phyloP scores from a whole-genome alignment of 2,113 vertebrate genomes.

The Ophthalmolycus amberensis region DNA sequence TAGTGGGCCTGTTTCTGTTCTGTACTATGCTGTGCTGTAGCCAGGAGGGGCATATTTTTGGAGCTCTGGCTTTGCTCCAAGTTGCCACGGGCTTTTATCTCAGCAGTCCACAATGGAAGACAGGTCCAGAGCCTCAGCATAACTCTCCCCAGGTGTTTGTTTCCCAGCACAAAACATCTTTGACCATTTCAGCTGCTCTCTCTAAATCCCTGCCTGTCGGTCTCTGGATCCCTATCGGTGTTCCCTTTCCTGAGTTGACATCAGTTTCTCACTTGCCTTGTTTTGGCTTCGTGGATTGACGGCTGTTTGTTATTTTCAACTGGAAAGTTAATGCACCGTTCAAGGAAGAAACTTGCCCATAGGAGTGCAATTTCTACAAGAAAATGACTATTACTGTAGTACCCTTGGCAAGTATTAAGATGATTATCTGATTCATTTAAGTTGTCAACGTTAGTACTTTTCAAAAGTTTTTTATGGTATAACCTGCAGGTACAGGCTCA shows the following conservation, averaged over 20 bases:
- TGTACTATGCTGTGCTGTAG: conserved; percentile 22
- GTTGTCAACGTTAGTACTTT: not conserved
- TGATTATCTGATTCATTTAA: not conserved
- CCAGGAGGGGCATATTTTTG: conserved; percentile 41
- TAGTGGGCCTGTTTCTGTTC: conserved; percentile 31
- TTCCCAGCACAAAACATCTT: conserved; percentile 68
- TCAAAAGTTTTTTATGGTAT: not conserved
- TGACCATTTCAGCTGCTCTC: conserved; percentile 65
- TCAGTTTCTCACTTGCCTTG: conserved; percentile 11
- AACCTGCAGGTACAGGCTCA: not conserved
- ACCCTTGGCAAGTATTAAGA: not conserved
- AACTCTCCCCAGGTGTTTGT: conserved; percentile 77
- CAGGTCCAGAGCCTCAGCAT: conserved; percentile 46
- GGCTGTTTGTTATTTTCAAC: conserved; percentile 30
- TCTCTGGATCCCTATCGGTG: conserved; percentile 20
- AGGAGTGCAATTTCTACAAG: not conserved
- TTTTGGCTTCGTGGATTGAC: not conserved
- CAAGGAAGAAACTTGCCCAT: not conserved
- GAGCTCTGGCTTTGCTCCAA: conserved; percentile 61
- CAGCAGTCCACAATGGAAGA: conserved; percentile 54
- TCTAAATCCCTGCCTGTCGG: conserved; percentile 54
- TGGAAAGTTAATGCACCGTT: conserved; percentile 1
- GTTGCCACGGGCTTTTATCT: conserved; percentile 66
- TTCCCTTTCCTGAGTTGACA: conserved; percentile 19
- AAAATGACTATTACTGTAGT: not conserved